Conservation (phyloP, 2,888 invertebrate genomes). For the Stegana nigrithorax region DNA sequence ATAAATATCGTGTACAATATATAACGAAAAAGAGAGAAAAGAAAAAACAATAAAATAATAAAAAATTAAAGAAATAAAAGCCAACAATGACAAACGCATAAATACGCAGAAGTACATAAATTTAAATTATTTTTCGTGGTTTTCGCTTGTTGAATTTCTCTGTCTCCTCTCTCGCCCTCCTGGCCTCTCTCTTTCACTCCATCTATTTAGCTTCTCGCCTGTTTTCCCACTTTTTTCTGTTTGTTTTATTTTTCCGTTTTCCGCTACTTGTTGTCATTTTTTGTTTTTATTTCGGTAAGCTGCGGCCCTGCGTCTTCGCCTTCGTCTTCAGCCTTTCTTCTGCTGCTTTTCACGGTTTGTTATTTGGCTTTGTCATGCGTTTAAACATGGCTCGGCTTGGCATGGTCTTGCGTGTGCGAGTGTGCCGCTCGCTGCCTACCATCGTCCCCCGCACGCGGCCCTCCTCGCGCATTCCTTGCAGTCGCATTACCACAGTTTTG, state of each 20-base stretch:
- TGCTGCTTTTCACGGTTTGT: slow-evolving; percentile 3
- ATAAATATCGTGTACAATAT: no score
- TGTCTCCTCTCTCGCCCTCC: no score
- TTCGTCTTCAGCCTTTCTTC: slow-evolving; percentile 22
- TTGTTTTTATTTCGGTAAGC: slow-evolving; percentile 30
- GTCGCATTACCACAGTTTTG: slow-evolving; percentile 4
- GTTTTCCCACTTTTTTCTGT: neutral
- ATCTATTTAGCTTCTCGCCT: neutral
- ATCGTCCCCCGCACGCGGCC: no score
- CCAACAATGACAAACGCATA: slow-evolving; percentile 41
- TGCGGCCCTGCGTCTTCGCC: slow-evolving; percentile 22
- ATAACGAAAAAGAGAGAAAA: slow-evolving; percentile 14
- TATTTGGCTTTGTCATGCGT: slow-evolving; percentile 29
- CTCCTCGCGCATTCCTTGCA: no score
- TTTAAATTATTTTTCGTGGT: slow-evolving; percentile 58
- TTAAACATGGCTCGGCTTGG: slow-evolving; percentile 20
- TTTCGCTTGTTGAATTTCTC: slow-evolving; percentile 9
- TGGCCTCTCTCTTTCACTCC: neutral
- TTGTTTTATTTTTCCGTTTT: neutral
- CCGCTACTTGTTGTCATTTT: neutral
- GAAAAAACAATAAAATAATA: slow-evolving; percentile 8
- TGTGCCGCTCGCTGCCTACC: no score
- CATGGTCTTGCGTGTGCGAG: no score
- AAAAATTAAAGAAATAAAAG: slow-evolving; percentile 22
- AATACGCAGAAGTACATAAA: slow-evolving; percentile 53